Evolutionary conservation across 2,888 invertebrate genomes (phyloP).

Genomic region (Ochlodes sylvanus): DNA sequence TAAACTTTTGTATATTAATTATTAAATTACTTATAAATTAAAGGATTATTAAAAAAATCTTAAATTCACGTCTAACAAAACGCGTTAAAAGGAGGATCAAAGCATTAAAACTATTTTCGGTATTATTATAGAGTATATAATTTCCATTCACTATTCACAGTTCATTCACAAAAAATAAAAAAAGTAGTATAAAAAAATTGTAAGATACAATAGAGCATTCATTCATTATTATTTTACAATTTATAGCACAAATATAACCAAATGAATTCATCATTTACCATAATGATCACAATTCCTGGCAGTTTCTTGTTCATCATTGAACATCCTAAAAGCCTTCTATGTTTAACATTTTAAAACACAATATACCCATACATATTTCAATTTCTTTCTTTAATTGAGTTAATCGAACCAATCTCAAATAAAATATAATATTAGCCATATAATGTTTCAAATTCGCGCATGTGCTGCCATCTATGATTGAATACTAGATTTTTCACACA

Average conservation of each 20-base stretch:
- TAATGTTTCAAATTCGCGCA: not conserved
- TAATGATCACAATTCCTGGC: not conserved
- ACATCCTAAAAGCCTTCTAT: too few species aligned
- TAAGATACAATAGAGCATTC: slow-evolving; percentile 19
- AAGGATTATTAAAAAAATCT: too few species aligned
- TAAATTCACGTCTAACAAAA: too few species aligned
- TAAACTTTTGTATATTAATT: too few species aligned
- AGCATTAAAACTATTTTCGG: too few species aligned
- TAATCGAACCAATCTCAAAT: too few species aligned
- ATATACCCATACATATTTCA: too few species aligned
- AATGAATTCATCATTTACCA: not conserved
- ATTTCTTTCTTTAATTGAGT: too few species aligned
- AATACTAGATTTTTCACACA: too few species aligned
- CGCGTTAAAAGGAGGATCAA: too few species aligned
- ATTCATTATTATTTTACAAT: slow-evolving; percentile 2
- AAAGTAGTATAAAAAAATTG: slow-evolving; percentile 13
- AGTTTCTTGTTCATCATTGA: not conserved
- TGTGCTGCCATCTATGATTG: slow-evolving; percentile 10
- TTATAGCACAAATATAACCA: slow-evolving; percentile 5
- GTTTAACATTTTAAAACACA: too few species aligned
- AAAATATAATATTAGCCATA: not conserved
- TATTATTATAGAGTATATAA: not conserved
- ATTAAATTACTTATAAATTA: too few species aligned
- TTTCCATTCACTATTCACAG: slow-evolving; percentile 4
- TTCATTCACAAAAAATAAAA: not conserved